A percentile compares a stretch with the other conserved stretches of the same genome.
These are phyloP conservation scores for Malurus elegans DNA, from an alignment of 2,113 vertebrate genomes.

Conservation along the genomic window DNA sequence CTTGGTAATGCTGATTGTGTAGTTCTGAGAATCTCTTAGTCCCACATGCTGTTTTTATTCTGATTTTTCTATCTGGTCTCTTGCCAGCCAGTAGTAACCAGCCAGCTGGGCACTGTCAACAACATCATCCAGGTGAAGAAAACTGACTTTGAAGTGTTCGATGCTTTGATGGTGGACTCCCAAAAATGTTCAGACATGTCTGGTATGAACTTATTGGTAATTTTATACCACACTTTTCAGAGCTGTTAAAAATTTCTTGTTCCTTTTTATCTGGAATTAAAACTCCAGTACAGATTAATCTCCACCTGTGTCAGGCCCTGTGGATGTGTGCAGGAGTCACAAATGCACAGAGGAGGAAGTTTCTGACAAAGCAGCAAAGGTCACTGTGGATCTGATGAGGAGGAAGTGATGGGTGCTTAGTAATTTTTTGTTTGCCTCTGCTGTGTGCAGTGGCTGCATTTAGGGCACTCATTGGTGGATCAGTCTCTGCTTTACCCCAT, in stretches of 20 bases:
- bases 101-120: conserved; percentile 91
- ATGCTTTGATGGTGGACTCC: conserved; percentile 94
- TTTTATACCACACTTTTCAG: neutral
- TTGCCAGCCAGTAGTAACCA: conserved; percentile 86
- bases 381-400: neutral
- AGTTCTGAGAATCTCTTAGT: neutral
- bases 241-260: neutral
- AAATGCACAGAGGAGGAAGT: neutral
- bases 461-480: neutral
- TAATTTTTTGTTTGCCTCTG: neutral
- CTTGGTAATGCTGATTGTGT: neutral
- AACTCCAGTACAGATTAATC: neutral
- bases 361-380: neutral
- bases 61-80: conserved; percentile 29
- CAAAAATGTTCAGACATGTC: conserved; percentile 88
- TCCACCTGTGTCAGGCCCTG: neutral
- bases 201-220: conserved; percentile 75
- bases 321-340: neutral
- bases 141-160: conserved; percentile 97
- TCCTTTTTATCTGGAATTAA: neutral
- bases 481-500: neutral
- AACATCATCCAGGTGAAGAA: conserved; percentile 93
- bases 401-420: neutral
- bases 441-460: neutral
- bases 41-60: neutral